A percentile compares a stretch with the other conserved stretches of the same genome.
Conservation (phyloP, 1,140 invertebrate genomes). For the Pseudomyrmex dendroicus region DNA sequence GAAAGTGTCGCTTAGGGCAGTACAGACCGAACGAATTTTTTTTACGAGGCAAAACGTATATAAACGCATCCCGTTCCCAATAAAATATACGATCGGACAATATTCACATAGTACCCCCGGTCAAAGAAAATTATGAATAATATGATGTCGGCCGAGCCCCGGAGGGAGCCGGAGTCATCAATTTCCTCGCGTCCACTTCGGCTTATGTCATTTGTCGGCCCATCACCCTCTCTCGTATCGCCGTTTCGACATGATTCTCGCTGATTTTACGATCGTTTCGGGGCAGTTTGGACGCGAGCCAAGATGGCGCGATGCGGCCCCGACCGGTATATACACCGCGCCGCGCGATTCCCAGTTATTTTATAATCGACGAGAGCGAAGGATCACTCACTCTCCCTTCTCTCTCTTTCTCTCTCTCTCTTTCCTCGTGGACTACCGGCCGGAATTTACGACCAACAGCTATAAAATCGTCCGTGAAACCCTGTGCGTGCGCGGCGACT, state of each 20-base stretch:
- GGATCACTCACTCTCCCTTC: constrained; percentile 69
- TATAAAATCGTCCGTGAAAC: constrained; percentile 78
- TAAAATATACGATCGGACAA: too few relatives aligned
- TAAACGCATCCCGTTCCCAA: too few relatives aligned
- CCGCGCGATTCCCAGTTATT: constrained; percentile 71
- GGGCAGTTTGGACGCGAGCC: neutral
- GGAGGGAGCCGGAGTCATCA: too few relatives aligned
- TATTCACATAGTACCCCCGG: neutral
- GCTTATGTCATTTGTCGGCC: constrained; percentile 7
- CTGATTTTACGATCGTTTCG: constrained; percentile 38
- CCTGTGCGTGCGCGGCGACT: constrained; percentile 13
- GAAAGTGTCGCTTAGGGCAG: too few relatives aligned
- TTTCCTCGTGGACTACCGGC: constrained; percentile 64
- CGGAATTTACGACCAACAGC: constrained; percentile 82
- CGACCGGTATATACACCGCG: neutral
- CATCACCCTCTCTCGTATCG: neutral
- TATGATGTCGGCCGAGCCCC: neutral
- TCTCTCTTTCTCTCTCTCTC: too few relatives aligned
- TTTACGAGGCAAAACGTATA: too few relatives aligned
- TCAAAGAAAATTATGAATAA: neutral
- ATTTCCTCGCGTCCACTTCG: constrained; percentile 11
- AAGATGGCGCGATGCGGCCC: constrained; percentile 7
- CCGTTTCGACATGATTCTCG: constrained; percentile 24
- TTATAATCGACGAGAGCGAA: constrained; percentile 78
- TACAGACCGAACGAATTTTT: too few relatives aligned